Conservation (phyloP, 53 echinoderm and acorn worm genomes). For the Hippasteria phrygiana region DNA sequence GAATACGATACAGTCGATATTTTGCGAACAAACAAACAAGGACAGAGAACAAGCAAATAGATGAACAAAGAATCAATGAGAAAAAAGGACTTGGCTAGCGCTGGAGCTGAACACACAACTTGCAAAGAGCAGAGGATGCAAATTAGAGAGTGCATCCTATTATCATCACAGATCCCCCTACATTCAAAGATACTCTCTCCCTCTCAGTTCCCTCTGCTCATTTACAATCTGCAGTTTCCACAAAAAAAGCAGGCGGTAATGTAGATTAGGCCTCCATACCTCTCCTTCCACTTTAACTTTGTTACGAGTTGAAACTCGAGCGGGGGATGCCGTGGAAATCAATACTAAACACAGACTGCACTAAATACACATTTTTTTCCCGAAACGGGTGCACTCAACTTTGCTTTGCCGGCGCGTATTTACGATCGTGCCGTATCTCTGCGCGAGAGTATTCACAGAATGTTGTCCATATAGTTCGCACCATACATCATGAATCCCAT, state of each 20-base stretch:
- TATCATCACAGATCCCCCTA: background rate
- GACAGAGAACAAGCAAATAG: background rate
- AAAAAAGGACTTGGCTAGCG: background rate
- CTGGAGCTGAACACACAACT: background rate
- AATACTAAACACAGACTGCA: background rate
- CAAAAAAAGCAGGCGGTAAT: background rate
- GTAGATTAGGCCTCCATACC: background rate
- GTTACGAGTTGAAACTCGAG: constrained; percentile 54
- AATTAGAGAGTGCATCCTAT: background rate
- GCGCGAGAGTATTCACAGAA: background rate
- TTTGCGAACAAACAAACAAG: background rate
- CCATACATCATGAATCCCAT: background rate
- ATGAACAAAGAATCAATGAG: background rate
- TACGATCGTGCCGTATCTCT: constrained; percentile 1
- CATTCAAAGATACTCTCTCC: background rate
- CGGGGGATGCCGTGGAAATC: constrained; percentile 29
- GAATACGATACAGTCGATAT: background rate
- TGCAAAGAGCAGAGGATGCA: background rate
- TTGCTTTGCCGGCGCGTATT: constrained; percentile 27
- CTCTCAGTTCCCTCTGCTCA: background rate
- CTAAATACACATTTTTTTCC: constrained; percentile 40
- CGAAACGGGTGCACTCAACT: constrained; percentile 39
- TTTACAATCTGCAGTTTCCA: background rate
- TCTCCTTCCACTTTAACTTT: constrained; percentile 37
- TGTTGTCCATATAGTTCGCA: background rate